These are phyloP conservation scores for Serilophus lunatus DNA, from an alignment of 2,113 vertebrate species.

Conservation along the genomic window DNA sequence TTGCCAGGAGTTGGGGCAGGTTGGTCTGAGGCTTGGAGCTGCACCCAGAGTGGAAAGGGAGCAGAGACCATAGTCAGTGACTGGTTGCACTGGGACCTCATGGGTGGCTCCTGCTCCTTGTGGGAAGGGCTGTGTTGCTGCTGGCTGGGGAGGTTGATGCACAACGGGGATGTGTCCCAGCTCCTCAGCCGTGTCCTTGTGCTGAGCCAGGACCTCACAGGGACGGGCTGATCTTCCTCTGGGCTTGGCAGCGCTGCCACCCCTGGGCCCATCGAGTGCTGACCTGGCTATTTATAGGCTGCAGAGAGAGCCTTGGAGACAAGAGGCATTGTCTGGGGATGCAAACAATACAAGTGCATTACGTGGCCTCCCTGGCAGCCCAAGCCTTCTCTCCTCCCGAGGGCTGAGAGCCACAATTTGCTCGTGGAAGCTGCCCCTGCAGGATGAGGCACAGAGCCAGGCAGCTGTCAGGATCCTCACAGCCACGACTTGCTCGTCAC, in stretches of 20 bases:
- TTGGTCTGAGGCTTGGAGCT: not conserved
- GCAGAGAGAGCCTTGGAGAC: not conserved
- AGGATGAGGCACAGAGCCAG: not conserved
- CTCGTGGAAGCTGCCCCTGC: too few relatives aligned
- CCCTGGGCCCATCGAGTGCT: not conserved
- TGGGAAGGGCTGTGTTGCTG: rapidly evolving
- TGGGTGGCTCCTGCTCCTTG: not conserved
- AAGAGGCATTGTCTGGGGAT: not conserved
- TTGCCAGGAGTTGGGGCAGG: not conserved
- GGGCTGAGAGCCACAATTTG: not conserved
- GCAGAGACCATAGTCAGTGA: rapidly evolving
- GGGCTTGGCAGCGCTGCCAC: not conserved
- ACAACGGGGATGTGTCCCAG: rapidly evolving
- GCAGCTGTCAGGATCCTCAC: not conserved
- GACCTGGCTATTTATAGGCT: not conserved
- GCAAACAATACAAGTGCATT: not conserved
- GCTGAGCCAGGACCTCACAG: rapidly evolving
- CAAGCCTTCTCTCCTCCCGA: rapidly evolving
- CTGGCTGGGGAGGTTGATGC: rapidly evolving
- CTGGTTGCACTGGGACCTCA: rapidly evolving
- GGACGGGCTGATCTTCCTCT: not conserved
- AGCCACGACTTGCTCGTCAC: not conserved
- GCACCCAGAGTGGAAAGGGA: not conserved
- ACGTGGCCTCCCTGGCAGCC: not conserved
- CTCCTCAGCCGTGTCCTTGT: rapidly evolving